phyloP scores from a whole-genome alignment of 2,888 invertebrate species.

The Pachymerium ferrugineum region DNA sequence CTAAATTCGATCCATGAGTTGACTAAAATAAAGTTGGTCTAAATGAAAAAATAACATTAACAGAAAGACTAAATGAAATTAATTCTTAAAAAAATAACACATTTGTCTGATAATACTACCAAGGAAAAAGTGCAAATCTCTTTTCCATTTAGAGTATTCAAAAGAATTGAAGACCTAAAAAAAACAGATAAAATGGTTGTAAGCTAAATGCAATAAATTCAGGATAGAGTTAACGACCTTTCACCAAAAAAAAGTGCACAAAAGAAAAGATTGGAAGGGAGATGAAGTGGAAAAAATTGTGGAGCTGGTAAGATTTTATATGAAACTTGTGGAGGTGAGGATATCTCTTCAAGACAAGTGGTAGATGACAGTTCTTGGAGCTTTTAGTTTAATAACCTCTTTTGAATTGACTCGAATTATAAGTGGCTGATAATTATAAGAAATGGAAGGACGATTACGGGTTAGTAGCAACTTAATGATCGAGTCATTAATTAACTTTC shows the following conservation, averaged over 20 bases:
- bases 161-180: background rate
- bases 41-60: no score
- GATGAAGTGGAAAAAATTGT: no score
- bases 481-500: background rate
- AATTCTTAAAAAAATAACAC: no score
- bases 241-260: background rate
- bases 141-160: background rate
- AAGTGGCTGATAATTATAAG: background rate
- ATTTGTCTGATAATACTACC: no score
- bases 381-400: background rate
- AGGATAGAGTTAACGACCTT: background rate
- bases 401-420: background rate
- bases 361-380: no score
- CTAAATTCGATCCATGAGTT: no score
- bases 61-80: no score
- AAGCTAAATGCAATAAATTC: conserved; percentile 4
- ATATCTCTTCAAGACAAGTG: background rate
- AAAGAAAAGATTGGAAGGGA: background rate
- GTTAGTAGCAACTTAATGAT: background rate
- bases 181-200: conserved; percentile 6
- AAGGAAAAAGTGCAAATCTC: background rate
- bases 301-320: background rate
- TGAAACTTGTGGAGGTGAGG: background rate
- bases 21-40: no score
- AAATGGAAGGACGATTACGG: background rate